phyloP scores from a whole-genome alignment of 2,888 invertebrate genomes.

The Hesperia comma region DNA sequence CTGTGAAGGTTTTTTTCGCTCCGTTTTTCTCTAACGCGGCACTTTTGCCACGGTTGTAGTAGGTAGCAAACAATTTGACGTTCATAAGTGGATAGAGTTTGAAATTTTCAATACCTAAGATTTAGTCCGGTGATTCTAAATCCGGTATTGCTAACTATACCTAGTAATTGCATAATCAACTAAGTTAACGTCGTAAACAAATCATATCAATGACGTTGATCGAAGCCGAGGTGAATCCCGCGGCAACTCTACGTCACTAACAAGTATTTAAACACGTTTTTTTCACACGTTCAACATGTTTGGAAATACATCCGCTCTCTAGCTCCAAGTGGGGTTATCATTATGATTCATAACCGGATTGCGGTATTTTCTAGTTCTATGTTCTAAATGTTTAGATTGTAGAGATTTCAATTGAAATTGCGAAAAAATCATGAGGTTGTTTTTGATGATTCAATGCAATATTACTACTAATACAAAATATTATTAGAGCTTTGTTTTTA shows the following conservation, averaged over 20 bases:
- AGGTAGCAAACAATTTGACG: no score
- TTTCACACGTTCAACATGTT: conserved; percentile 20
- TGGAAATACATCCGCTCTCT: conserved; percentile 16
- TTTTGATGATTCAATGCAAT: background rate
- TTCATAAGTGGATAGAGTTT: background rate
- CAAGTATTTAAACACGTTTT: conserved; percentile 9
- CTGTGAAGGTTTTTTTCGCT: no score
- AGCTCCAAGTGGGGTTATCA: background rate
- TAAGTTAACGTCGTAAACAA: conserved; percentile 11
- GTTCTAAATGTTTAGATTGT: background rate
- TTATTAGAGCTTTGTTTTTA: conserved; percentile 7
- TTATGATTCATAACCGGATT: conserved; percentile 14
- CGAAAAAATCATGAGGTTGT: background rate
- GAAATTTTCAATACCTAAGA: background rate
- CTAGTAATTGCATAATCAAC: conserved; percentile 1
- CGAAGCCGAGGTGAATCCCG: conserved; percentile 18
- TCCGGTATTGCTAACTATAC: conserved; percentile 7
- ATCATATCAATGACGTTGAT: conserved; percentile 17
- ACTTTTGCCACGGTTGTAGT: no score
- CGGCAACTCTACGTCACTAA: background rate
- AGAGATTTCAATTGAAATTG: background rate
- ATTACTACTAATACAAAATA: background rate
- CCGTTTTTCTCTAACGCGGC: no score
- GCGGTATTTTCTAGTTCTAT: background rate
- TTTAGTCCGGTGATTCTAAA: background rate